Conservation (phyloP, 1,140 invertebrate species). For the Metaphire vulgaris region DNA sequence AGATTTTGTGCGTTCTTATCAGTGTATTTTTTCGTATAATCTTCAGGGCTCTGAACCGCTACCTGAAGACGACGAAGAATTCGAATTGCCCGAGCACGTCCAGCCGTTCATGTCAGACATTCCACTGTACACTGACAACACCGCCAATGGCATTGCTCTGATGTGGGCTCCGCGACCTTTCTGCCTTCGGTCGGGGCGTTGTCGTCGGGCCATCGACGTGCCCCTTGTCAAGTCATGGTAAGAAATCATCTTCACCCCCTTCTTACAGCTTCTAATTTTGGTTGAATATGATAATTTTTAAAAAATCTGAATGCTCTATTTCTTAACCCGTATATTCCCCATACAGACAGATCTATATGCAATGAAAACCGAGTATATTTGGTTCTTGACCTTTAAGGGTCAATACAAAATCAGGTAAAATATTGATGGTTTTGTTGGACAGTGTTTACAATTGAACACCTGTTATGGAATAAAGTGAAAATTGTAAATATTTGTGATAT, state of each 20-base stretch:
- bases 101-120: conserved; percentile 89
- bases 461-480: too few relatives aligned
- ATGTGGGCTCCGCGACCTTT: conserved; percentile 97
- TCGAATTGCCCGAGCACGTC: conserved; percentile 79
- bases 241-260: conserved; percentile 36
- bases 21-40: too few relatives aligned
- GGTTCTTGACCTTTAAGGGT: too few relatives aligned
- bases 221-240: conserved; percentile 97
- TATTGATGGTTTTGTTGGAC: too few relatives aligned
- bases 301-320: background rate
- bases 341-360: background rate
- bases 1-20: too few relatives aligned
- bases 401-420: too few relatives aligned
- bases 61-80: conserved; percentile 89
- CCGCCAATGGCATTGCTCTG: conserved; percentile 96
- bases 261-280: background rate
- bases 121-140: conserved; percentile 95
- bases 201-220: conserved; percentile 84
- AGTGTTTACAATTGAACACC: too few relatives aligned
- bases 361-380: too few relatives aligned
- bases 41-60: conserved; percentile 65
- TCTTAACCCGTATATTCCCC: background rate
- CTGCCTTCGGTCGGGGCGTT: conserved; percentile 79
- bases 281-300: background rate
- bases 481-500: background rate